Conservation (phyloP, 1,140 invertebrate species). For the Lanistes nyassanus region DNA sequence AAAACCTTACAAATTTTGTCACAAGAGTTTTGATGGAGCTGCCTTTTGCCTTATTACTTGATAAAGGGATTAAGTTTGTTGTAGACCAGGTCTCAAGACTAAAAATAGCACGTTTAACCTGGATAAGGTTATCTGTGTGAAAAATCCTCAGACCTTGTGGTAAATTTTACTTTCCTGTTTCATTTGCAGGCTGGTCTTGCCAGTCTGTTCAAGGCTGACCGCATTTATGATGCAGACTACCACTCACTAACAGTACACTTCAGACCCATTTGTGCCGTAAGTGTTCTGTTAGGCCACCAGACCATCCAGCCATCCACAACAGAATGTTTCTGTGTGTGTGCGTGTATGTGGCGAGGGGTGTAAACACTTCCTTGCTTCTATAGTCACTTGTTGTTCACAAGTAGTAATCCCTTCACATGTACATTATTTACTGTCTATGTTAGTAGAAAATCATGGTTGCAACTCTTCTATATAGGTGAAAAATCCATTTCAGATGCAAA, state of each 20-base stretch:
- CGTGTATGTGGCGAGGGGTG: too few species aligned
- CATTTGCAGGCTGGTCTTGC: slow-evolving; percentile 79
- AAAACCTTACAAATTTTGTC: neutral
- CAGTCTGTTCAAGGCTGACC: slow-evolving; percentile 87
- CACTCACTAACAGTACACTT: slow-evolving; percentile 91
- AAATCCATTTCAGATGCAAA: too few species aligned
- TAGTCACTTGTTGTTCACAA: too few species aligned
- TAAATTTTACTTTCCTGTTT: neutral
- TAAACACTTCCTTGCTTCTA: too few species aligned
- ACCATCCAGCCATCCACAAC: too few species aligned
- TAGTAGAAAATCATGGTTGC: neutral
- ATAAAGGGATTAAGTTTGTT: neutral
- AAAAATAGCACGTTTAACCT: neutral
- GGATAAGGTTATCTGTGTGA: neutral
- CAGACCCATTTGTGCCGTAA: slow-evolving; percentile 78
- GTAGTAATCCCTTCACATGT: slow-evolving; percentile 16
- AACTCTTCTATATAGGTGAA: neutral
- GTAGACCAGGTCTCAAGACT: neutral
- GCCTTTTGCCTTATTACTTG: neutral
- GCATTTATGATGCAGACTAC: slow-evolving; percentile 92
- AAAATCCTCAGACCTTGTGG: neutral
- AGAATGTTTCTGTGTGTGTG: slow-evolving; percentile 12
- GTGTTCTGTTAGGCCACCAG: slow-evolving; percentile 30
- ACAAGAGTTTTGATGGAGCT: neutral
- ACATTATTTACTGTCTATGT: neutral